Percentiles rank a stretch among this genome's conserved stretches.
phyloP scores from a whole-genome alignment of 2,797 vertebrate species.

The Antrozous pallidus region DNA sequence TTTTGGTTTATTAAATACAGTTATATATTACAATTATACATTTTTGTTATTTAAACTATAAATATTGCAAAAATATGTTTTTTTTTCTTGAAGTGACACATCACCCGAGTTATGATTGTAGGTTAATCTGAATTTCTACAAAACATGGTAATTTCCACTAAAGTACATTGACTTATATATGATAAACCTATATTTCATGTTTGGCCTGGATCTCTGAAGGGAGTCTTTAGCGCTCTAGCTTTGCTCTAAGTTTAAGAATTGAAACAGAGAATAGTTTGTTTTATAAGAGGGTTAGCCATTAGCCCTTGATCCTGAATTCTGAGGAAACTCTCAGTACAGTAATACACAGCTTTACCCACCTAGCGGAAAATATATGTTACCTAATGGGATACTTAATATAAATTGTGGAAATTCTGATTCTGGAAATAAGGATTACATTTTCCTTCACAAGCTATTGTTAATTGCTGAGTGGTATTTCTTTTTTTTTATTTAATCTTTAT shows the following conservation, averaged over 20 bases:
- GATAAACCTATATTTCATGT: background rate
- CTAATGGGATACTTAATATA: background rate
- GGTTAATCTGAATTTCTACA: constrained; percentile 16
- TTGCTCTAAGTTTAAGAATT: background rate
- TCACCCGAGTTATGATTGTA: too few species aligned
- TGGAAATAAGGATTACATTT: background rate
- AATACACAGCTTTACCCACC: too few species aligned
- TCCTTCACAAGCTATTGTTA: background rate
- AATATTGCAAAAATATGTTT: too few species aligned
- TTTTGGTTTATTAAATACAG: too few species aligned
- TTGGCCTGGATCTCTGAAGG: background rate
- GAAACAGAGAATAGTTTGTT: background rate
- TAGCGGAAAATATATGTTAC: background rate
- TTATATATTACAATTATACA: too few species aligned
- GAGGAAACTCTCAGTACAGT: background rate
- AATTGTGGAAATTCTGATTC: background rate
- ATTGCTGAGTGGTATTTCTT: background rate
- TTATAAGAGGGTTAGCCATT: background rate
- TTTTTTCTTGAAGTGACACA: too few species aligned
- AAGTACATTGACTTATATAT: background rate
- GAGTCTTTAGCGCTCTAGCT: background rate
- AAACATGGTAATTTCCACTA: background rate
- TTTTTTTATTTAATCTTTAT: too few species aligned
- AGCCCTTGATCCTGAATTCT: background rate
- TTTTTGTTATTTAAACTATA: too few species aligned